These are phyloP conservation scores for Baronia brevicornis DNA, from an alignment of 2,888 invertebrate genomes.

Conservation along the genomic window DNA sequence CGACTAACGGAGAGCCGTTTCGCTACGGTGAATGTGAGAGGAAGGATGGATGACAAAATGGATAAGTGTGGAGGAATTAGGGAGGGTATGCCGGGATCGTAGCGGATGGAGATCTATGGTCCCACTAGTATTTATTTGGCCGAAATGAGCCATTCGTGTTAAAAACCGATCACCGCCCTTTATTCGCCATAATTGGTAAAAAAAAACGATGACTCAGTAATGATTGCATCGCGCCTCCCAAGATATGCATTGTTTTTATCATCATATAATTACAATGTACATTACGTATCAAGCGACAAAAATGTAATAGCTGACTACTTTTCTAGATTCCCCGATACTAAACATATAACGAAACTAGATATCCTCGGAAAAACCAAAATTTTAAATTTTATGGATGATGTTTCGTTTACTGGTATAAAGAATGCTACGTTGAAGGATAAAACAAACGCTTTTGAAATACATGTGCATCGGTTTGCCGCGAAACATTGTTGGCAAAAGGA, in stretches of 20 bases:
- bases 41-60: too few species aligned
- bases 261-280: conserved; percentile 16
- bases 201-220: conserved; percentile 12
- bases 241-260: conserved; percentile 19
- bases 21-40: too few species aligned
- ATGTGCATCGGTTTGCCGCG: not conserved
- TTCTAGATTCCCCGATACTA: too few species aligned
- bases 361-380: not conserved
- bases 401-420: not conserved
- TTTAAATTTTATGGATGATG: not conserved
- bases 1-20: too few species aligned
- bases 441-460: not conserved
- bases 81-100: too few species aligned
- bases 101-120: too few species aligned
- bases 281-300: conserved; percentile 16
- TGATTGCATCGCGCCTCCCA: conserved; percentile 18
- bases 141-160: conserved; percentile 9
- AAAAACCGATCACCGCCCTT: conserved; percentile 17
- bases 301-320: conserved; percentile 13
- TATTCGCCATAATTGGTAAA: conserved; percentile 7
- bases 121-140: conserved; percentile 18
- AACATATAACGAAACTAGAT: too few species aligned
- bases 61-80: too few species aligned
- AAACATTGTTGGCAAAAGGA: not conserved
- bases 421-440: not conserved